These are phyloP conservation scores for Campoletis sonorensis DNA, from an alignment of 1,140 invertebrate genomes.

Conservation along the genomic window DNA sequence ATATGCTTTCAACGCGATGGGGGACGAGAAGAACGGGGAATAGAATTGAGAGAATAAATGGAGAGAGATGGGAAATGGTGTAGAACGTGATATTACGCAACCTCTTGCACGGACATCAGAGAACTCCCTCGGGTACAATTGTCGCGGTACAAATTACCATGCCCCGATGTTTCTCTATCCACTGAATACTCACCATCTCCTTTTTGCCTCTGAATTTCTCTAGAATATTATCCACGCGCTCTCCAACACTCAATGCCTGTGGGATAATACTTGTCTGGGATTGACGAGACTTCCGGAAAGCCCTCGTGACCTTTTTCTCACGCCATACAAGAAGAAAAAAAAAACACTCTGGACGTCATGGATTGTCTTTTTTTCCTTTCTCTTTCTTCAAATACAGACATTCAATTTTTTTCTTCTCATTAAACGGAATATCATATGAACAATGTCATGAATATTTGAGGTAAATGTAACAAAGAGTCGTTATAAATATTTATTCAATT, in stretches of 20 bases:
- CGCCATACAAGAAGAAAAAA: no score
- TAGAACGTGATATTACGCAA: neutral
- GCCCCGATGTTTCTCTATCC: slow-evolving; percentile 35
- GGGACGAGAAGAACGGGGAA: neutral
- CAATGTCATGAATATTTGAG: no score
- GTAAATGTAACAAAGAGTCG: no score
- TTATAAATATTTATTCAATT: no score
- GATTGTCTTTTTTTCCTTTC: no score
- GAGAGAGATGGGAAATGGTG: slow-evolving; percentile 5
- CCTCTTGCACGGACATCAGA: slow-evolving; percentile 25
- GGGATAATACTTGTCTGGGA: no score
- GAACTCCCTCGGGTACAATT: slow-evolving; percentile 60
- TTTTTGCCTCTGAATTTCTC: neutral
- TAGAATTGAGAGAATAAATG: neutral
- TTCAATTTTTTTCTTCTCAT: no score
- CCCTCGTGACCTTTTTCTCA: no score
- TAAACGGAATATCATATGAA: no score
- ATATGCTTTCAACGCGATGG: slow-evolving; percentile 20
- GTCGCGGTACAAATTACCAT: slow-evolving; percentile 63
- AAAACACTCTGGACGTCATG: no score
- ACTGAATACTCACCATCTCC: slow-evolving; percentile 20
- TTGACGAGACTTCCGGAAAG: no score
- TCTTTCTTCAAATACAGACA: no score
- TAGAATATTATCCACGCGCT: neutral
- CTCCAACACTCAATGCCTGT: neutral